Conservation (phyloP, 2,797 vertebrate genomes). For the Oreochromis grahami region DNA sequence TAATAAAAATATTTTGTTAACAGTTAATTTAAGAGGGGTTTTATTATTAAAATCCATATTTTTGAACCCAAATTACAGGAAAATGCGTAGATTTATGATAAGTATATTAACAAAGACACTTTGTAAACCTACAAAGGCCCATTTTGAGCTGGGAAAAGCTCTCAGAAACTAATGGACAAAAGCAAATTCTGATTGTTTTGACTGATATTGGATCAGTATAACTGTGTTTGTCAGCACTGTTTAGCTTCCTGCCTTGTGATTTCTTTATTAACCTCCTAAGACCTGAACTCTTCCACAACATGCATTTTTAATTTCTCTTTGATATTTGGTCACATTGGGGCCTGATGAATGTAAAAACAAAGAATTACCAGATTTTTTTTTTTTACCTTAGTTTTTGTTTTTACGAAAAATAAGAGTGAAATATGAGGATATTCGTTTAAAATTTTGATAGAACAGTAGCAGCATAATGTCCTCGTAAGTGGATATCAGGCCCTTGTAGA, state of each 20-base stretch:
- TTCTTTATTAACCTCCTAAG: not conserved
- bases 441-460: no score
- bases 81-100: not conserved
- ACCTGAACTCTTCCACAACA: no score
- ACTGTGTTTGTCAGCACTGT: not conserved
- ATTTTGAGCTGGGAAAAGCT: not conserved
- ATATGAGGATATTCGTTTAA: no score
- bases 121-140: not conserved
- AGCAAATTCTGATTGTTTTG: not conserved
- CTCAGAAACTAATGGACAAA: not conserved
- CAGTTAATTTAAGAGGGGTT: not conserved
- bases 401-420: no score
- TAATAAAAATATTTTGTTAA: not conserved
- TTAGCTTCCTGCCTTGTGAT: rapidly evolving
- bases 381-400: no score
- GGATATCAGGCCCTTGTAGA: no score
- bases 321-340: no score
- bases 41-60: not conserved
- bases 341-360: no score
- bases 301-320: no score
- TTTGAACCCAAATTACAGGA: not conserved
- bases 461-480: no score
- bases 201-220: not conserved
- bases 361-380: no score
- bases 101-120: rapidly evolving